A percentile compares a stretch with the other conserved stretches of the same genome.
phyloP scores from a whole-genome alignment of 2,113 vertebrate genomes.

The Deroptyus accipitrinus region DNA sequence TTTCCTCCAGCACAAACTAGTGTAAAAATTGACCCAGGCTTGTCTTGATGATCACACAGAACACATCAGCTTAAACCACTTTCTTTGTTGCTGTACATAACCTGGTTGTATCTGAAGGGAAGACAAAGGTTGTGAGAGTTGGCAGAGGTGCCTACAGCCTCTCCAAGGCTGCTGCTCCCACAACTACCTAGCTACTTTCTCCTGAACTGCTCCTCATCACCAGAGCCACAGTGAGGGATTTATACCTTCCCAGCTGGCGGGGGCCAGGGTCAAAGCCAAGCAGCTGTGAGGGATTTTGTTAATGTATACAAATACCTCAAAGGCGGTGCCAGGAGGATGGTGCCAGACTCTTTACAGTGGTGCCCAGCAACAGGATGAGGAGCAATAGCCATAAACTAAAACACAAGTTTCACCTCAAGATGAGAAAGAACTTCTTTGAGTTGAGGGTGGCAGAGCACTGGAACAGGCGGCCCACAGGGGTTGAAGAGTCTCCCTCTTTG shows the following conservation, averaged over 20 bases:
- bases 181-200: neutral
- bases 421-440: neutral
- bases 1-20: neutral
- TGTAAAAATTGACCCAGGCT: neutral
- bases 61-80: neutral
- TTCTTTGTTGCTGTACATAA: neutral
- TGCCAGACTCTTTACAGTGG: neutral
- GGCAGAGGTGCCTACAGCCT: rapidly evolving
- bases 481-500: neutral
- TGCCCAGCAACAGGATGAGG: neutral
- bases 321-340: neutral
- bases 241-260: neutral
- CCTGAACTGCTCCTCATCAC: neutral
- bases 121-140: neutral
- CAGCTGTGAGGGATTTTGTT: neutral
- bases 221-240: neutral
- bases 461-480: neutral
- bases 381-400: neutral
- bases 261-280: neutral
- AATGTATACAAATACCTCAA: neutral
- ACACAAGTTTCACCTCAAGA: neutral
- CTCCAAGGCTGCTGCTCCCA: neutral
- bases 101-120: neutral
- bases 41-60: neutral
- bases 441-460: neutral